phyloP scores from a whole-genome alignment of 2,888 invertebrate genomes.

The Anorthoa munda region DNA sequence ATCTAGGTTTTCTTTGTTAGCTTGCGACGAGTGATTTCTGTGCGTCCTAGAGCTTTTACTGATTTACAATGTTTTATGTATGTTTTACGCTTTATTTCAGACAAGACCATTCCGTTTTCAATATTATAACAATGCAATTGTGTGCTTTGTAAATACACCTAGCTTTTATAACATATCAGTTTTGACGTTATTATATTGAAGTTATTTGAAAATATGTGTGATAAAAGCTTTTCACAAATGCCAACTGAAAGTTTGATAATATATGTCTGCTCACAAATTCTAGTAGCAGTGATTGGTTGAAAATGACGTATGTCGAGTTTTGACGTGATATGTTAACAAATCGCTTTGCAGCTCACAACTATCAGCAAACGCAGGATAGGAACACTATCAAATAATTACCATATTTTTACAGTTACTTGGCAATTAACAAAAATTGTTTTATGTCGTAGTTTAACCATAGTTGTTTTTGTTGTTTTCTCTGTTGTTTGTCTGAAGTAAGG shows the following conservation, averaged over 20 bases:
- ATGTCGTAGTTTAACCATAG: slow-evolving; percentile 18
- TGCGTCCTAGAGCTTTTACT: slow-evolving; percentile 60
- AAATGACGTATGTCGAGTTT: no score
- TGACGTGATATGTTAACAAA: neutral
- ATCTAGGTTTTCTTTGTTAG: slow-evolving; percentile 51
- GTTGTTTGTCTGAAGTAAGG: slow-evolving; percentile 47
- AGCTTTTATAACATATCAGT: neutral
- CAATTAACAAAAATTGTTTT: neutral
- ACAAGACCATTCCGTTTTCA: slow-evolving; percentile 12
- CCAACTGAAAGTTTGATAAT: no score
- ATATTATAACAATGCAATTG: neutral
- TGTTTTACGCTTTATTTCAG: slow-evolving; percentile 55
- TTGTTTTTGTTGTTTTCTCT: slow-evolving; percentile 15
- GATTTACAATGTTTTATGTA: slow-evolving; percentile 42
- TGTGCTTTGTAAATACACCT: slow-evolving; percentile 22
- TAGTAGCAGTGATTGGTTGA: neutral
- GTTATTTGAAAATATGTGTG: neutral
- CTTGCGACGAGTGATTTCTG: slow-evolving; percentile 58
- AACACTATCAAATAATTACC: neutral
- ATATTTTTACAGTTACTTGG: neutral
- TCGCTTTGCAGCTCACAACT: no score
- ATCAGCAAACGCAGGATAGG: no score
- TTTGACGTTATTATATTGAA: neutral
- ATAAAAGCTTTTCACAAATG: no score
- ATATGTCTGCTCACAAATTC: no score